Conservation (phyloP, 1,140 invertebrate species). For the Drosophila navojoa region DNA sequence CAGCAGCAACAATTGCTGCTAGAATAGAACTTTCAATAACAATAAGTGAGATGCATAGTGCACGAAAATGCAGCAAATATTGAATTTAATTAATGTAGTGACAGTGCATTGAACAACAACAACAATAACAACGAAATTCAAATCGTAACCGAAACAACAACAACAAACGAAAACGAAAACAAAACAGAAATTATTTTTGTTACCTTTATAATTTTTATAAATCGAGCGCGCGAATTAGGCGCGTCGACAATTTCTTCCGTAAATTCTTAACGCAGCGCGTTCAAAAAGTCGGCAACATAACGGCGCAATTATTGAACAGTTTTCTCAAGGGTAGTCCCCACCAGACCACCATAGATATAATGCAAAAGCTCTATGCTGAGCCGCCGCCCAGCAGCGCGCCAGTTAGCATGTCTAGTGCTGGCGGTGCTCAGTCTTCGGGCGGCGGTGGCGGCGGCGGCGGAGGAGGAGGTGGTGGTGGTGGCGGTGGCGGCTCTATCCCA, state of each 20-base stretch:
- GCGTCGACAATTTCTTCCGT: conserved; percentile 54
- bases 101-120: conserved; percentile 63
- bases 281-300: conserved; percentile 81
- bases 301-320: conserved; percentile 83
- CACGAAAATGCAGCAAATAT: conserved; percentile 61
- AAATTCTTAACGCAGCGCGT: conserved; percentile 47
- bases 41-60: conserved; percentile 60
- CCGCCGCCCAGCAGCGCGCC: conserved; percentile 81
- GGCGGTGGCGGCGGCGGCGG: conserved; percentile 60
- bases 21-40: conserved; percentile 36
- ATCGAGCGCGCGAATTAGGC: conserved; percentile 46
- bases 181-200: conserved; percentile 22
- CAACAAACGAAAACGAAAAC: conserved; percentile 15
- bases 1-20: conserved; percentile 25
- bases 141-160: not conserved
- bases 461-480: conserved; percentile 58
- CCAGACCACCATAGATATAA: conserved; percentile 83
- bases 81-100: conserved; percentile 55
- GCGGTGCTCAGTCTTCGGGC: conserved; percentile 56
- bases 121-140: conserved; percentile 13
- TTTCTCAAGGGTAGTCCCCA: conserved; percentile 83
- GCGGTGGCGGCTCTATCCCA: conserved; percentile 55
- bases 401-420: conserved; percentile 78
- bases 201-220: conserved; percentile 29
- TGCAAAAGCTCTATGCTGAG: conserved; percentile 85